A percentile compares a stretch with the other conserved stretches of the same genome.
phyloP scores from a whole-genome alignment of 1,140 invertebrate species.

The Conus betulinus region DNA sequence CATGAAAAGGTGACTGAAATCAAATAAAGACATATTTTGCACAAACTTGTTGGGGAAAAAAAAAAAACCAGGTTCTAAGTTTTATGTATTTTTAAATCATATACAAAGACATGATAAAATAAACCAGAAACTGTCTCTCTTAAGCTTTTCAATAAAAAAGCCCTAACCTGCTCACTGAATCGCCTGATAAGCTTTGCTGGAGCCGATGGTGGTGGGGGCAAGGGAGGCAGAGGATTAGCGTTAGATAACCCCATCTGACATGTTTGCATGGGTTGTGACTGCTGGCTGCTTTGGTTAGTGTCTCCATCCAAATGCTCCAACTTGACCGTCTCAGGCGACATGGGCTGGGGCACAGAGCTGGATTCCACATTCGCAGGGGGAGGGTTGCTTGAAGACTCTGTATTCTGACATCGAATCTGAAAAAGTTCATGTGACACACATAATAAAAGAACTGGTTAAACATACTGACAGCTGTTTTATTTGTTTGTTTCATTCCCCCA shows the following conservation, averaged over 20 bases:
- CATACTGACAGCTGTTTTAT: no score
- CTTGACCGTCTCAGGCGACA: slow-evolving; percentile 32
- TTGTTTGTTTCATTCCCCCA: no score
- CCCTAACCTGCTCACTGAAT: slow-evolving; percentile 53
- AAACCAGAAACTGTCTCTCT: not conserved
- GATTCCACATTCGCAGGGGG: not conserved
- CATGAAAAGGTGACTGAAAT: no score
- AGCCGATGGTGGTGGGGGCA: slow-evolving; percentile 38
- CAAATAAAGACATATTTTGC: no score
- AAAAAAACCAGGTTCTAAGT: no score
- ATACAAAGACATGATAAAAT: not conserved
- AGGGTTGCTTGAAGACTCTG: not conserved
- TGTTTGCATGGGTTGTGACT: slow-evolving; percentile 14
- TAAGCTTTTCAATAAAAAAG: not conserved
- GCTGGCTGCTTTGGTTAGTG: not conserved
- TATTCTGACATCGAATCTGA: slow-evolving; percentile 35
- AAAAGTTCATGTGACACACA: not conserved
- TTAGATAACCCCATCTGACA: not conserved
- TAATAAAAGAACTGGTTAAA: no score
- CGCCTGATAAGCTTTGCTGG: slow-evolving; percentile 48
- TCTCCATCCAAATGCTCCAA: slow-evolving; percentile 3
- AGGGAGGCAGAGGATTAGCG: slow-evolving; percentile 34
- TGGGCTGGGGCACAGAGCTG: slow-evolving; percentile 11
- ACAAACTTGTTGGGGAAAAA: no score
- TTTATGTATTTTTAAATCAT: no score